Base-by-base conservation (phyloP, 2,888 invertebrate species). In the Leptopilina drosophilae region DNA sequence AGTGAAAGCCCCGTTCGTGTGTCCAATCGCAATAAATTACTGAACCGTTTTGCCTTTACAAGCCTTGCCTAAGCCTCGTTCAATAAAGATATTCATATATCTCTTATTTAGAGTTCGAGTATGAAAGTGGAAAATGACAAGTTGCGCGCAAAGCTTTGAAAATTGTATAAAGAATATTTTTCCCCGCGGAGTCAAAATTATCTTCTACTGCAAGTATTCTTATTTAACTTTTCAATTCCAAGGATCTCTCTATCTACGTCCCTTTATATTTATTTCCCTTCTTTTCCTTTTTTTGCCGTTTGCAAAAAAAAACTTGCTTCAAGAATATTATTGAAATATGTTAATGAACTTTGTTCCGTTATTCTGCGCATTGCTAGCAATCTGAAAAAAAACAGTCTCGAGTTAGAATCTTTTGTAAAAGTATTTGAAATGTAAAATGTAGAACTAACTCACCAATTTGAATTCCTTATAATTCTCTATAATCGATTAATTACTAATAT, bases 1-100 rank as follows among this genome's bases (percentile, higher is more conserved):
- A 81, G 83, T 81, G 81, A 83, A 83, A 81, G 81, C 80, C 42
- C 33, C 49, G 66, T 40, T 62, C 49, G 65, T 77, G 75, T 64
- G 42, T 15, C 62, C 65, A 20, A 67, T 62, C 64, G 64, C 73
- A 76, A 69, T 69, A 56, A 78, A 75, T 49, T 80, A 62, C 76
- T 79, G 78, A 79, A 76, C 81, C 79, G 77, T 56, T 77, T 77
- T 79, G 53, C 46, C 73, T 59, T 73, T 59, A 59, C 73, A 53
- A 73, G 73, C 56, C 53, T 53, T 65, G 65, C 59, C 20, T 7
- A 62, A 62, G 62, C 1, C 62, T 8, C 62, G 15, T 62, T 62
- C 62, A 59, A 59, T 42, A 42, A 42, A 42, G 0, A 42, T 42
- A 42, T 42, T 42, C 42, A 42, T 42, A 42, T 42, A 42, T 20